Evolutionary conservation across 2,113 vertebrate species (phyloP).

Genomic region (Oxygymnocypris stewartii): DNA sequence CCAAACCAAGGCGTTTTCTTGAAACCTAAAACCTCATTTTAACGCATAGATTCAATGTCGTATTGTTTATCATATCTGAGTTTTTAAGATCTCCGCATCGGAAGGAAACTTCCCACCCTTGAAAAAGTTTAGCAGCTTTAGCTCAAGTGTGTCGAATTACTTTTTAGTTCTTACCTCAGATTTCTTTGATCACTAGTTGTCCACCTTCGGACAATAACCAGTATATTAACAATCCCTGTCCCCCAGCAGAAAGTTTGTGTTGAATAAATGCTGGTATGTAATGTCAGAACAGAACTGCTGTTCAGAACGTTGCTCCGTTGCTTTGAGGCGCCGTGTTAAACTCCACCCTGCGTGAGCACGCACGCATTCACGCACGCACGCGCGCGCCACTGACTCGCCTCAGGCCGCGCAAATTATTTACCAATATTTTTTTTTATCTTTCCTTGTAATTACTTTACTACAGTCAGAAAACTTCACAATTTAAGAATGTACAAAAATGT

Average conservation of each 20-base stretch:
- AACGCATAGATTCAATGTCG: background rate
- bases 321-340: conserved; percentile 53
- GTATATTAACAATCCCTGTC: conserved; percentile 45
- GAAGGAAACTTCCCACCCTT: conserved; percentile 54
- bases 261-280: conserved; percentile 54
- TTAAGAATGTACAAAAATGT: too few relatives aligned
- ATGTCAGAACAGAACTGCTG: conserved; percentile 58
- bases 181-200: conserved; percentile 36
- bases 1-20: background rate
- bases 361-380: conserved; percentile 3
- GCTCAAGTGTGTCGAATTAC: background rate
- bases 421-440: background rate
- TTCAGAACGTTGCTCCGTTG: conserved; percentile 49
- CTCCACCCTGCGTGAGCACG: conserved; percentile 59
- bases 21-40: background rate
- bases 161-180: conserved; percentile 49
- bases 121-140: conserved; percentile 45
- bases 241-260: conserved; percentile 48
- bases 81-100: background rate
- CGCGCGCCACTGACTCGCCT: background rate
- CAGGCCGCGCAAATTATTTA: background rate
- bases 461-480: background rate
- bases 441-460: background rate
- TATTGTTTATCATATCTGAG: too few relatives aligned
- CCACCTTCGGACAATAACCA: conserved; percentile 34